Evolutionary conservation across 2,888 invertebrate genomes (phyloP), one percentile per base, ranked within the genome.

Genomic region (Hydropsyche betteni): DNA sequence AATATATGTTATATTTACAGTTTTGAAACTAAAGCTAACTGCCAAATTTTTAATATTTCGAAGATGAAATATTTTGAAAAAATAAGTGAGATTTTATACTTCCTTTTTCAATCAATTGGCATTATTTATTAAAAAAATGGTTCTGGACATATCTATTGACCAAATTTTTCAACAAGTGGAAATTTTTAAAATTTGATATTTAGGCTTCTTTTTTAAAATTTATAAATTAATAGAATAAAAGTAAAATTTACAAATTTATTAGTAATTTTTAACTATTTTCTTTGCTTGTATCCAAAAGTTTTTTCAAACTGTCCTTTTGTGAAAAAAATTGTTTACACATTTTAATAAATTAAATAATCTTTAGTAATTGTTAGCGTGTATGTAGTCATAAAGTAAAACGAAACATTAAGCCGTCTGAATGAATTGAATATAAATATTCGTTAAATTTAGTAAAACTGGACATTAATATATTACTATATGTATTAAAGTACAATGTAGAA

Each of bases 91-190:
- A 61, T 10, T 61, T 33, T 61, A 33, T 33, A 55, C 16, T 55
- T 55, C 55, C n/a, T 55, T 55, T 55, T 55, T n/a, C n/a, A 14
- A 55, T 55, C 6, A n/a, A 10, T 55, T 55, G n/a, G 14, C 55
- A 14, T 10, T 55, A 55, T 55, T 12, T 14, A 12, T 14, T 55
- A 55, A n/a, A 55, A 10, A 55, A 55, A 16, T n/a, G 24, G 16
- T 2, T 33, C 61, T 33, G 61, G 61, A 61, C 61, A 61, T 61
- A 61, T 61, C 61, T 61, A 16, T 61, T 61, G 34, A 61, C 24
- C 61, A 61, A 61, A 16, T 24, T 10, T 10, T 44, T 44, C 44
- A 4, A 44, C 44, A 44, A 44, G 3, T 44, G 6, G 6, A 44
- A 44, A 44, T 6, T 44, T 44, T 44, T 10, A 44, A 44, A 44